Percentiles rank a stretch among this genome's conserved stretches.
Evolutionary conservation across 2,113 vertebrate genomes (phyloP).

Genomic region (Colistium nudipinnis): DNA sequence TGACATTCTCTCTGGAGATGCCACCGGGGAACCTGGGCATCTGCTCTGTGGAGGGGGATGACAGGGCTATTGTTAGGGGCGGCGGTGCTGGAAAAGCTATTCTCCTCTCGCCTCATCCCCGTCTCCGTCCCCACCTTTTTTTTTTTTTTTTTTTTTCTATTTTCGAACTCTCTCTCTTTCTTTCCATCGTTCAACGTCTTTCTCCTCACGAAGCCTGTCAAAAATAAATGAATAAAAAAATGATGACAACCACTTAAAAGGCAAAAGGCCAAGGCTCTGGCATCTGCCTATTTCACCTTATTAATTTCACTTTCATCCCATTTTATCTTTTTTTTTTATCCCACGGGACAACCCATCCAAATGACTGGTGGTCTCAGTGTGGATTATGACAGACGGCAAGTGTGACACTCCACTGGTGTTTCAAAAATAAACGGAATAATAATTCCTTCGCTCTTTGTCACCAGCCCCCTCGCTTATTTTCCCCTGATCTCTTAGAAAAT

Average conservation of each 20-base stretch:
- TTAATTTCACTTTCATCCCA: constrained; percentile 65
- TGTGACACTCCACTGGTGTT: constrained; percentile 33
- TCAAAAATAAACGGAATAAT: constrained; percentile 28
- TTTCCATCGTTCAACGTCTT: too few species aligned
- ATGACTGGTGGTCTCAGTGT: constrained; percentile 41
- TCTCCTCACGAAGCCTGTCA: constrained; percentile 58
- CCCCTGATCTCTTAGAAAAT: constrained; percentile 15
- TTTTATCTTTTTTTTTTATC: constrained; percentile 61
- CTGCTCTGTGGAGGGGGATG: constrained; percentile 71
- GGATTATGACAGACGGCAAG: constrained; percentile 53
- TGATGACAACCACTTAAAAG: constrained; percentile 67
- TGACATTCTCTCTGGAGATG: constrained; percentile 79
- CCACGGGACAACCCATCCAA: constrained; percentile 33
- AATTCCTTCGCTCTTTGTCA: constrained; percentile 15
- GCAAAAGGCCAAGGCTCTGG: constrained; percentile 60
- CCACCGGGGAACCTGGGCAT: constrained; percentile 73
- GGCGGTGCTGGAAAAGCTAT: constrained; percentile 48
- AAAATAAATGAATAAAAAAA: too few species aligned
- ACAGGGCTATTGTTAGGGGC: constrained; percentile 79
- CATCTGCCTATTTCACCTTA: constrained; percentile 64
- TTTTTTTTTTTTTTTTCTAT: too few species aligned
- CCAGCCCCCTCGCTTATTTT: background rate
- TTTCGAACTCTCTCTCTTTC: constrained; percentile 19
- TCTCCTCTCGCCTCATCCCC: constrained; percentile 55
- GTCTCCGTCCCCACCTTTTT: constrained; percentile 27